phyloP scores from a whole-genome alignment of 2,888 invertebrate genomes.

The Drosophila neonasuta region DNA sequence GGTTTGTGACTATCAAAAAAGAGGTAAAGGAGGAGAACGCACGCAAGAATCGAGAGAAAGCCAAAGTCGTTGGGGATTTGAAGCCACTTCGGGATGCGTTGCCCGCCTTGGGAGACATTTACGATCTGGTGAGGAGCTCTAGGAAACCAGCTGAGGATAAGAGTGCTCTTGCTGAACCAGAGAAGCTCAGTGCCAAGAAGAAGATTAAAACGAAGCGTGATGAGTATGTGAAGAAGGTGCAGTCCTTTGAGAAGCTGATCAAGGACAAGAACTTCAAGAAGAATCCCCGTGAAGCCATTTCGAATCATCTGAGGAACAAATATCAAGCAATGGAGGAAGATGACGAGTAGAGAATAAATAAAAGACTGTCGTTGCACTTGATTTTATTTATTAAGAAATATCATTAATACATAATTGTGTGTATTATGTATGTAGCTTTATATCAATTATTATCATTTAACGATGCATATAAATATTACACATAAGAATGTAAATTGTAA shows the following conservation, averaged over 20 bases:
- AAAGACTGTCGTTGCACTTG: conserved; percentile 40
- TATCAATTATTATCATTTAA: conserved; percentile 53
- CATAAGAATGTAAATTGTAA: conserved; percentile 63
- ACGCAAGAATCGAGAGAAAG: conserved; percentile 74
- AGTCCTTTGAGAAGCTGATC: conserved; percentile 72
- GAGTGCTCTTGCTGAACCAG: conserved; percentile 27
- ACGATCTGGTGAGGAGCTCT: conserved; percentile 68
- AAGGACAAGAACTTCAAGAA: conserved; percentile 78
- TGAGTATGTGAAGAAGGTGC: conserved; percentile 69
- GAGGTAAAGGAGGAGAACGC: conserved; percentile 74
- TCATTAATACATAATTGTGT: conserved; percentile 72
- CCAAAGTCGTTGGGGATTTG: conserved; percentile 77
- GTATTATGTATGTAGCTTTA: conserved; percentile 60
- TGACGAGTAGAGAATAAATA: conserved; percentile 19
- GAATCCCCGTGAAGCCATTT: conserved; percentile 78
- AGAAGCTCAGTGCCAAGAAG: conserved; percentile 65
- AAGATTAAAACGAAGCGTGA: conserved; percentile 75
- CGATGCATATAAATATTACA: conserved; percentile 69
- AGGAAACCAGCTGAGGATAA: conserved; percentile 55
- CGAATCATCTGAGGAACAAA: conserved; percentile 78
- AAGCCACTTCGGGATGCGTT: conserved; percentile 80
- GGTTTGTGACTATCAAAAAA: conserved; percentile 72
- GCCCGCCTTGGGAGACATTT: conserved; percentile 79
- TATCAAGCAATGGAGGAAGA: conserved; percentile 63
- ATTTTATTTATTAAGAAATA: conserved; percentile 72